These are phyloP conservation scores for Desoria tigrina DNA, from an alignment of 2,888 invertebrate genomes.

Conservation along the genomic window DNA sequence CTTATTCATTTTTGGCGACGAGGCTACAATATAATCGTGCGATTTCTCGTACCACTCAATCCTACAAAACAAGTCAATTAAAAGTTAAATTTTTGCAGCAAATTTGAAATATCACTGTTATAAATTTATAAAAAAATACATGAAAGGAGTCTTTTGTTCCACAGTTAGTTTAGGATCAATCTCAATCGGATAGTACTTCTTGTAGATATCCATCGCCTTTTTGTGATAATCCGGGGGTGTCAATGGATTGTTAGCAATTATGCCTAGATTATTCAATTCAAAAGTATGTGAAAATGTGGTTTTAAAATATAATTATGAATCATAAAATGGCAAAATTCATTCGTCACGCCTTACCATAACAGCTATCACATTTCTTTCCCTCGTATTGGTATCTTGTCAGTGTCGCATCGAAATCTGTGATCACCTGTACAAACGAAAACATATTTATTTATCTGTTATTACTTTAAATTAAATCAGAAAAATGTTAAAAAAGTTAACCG, in stretches of 20 bases:
- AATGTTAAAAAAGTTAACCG: no score
- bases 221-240: conserved; percentile 67
- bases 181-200: conserved; percentile 82
- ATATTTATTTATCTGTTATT: no score
- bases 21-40: conserved; percentile 52
- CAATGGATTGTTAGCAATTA: conserved; percentile 73
- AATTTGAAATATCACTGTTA: no score
- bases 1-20: conserved; percentile 24
- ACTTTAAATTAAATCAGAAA: conserved; percentile 6
- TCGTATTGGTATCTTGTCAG: conserved; percentile 76
- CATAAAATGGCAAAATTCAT: no score
- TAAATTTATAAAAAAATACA: no score
- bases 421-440: conserved; percentile 64
- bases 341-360: conserved; percentile 77
- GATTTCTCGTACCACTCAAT: conserved; percentile 47
- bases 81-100: background rate
- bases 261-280: conserved; percentile 62
- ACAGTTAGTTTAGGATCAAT: conserved; percentile 71
- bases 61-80: conserved; percentile 16
- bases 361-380: conserved; percentile 71
- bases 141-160: conserved; percentile 72
- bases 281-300: no score
- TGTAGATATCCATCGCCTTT: conserved; percentile 65
- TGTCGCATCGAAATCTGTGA: conserved; percentile 88
- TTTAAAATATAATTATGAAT: no score